Conservation (phyloP, 2,113 vertebrate genomes). For the Chaenogobius annularis region DNA sequence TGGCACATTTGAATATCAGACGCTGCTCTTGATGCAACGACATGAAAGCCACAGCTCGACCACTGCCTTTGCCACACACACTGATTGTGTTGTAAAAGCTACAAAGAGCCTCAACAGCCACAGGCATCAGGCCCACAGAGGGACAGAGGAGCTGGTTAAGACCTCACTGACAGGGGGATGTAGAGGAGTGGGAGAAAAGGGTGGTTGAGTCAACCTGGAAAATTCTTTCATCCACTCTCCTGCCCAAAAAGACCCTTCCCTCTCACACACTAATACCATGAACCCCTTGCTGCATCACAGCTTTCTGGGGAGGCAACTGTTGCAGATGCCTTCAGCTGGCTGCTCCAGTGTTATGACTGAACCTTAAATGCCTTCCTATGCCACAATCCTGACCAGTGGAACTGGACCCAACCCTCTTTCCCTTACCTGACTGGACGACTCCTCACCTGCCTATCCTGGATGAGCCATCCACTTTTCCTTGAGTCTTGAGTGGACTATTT, state of each 20-base stretch:
- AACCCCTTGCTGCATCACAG: no score
- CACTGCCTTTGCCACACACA: constrained; percentile 43
- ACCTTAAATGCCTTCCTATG: no score
- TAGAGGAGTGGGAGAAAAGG: background rate
- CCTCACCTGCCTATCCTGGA: no score
- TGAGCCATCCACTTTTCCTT: no score
- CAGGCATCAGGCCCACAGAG: background rate
- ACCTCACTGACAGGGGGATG: background rate
- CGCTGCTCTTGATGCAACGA: constrained; percentile 63
- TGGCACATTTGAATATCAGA: constrained; percentile 71
- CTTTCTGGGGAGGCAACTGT: no score
- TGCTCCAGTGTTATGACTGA: no score
- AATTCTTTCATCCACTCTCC: background rate
- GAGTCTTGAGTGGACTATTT: no score
- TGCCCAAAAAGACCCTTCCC: background rate
- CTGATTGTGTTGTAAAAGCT: constrained; percentile 54
- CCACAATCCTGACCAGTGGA: no score
- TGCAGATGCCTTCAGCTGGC: no score
- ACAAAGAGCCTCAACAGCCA: constrained; percentile 51
- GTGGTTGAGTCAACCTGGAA: background rate
- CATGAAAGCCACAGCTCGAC: constrained; percentile 67
- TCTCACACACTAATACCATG: no score
- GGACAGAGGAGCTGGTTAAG: background rate
- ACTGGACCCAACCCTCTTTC: no score
- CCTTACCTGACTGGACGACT: no score